phyloP scores from a whole-genome alignment of 2,113 vertebrate species.

The Dromiciops gliroides region DNA sequence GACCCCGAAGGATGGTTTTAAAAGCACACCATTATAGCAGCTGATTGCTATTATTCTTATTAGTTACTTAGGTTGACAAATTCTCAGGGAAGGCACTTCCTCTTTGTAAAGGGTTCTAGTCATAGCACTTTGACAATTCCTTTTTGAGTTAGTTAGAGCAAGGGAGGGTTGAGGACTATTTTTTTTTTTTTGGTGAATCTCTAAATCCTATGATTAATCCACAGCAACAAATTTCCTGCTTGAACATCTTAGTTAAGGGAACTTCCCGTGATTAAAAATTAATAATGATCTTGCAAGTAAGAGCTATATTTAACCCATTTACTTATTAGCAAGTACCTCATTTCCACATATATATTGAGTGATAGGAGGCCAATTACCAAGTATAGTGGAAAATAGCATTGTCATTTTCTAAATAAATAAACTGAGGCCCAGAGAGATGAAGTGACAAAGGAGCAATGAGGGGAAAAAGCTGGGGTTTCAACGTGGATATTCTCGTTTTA shows the following conservation, averaged over 20 bases:
- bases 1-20: constrained; percentile 31
- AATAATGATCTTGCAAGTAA: constrained; percentile 59
- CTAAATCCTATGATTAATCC: constrained; percentile 10
- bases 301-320: constrained; percentile 44
- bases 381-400: neutral
- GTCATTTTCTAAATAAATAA: neutral
- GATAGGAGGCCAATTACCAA: constrained; percentile 64
- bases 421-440: neutral
- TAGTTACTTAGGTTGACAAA: constrained; percentile 50
- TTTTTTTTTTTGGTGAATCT: constrained; percentile 45
- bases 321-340: constrained; percentile 51
- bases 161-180: constrained; percentile 5
- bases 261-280: constrained; percentile 69
- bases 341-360: constrained; percentile 29
- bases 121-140: constrained; percentile 26
- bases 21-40: constrained; percentile 38
- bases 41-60: constrained; percentile 43
- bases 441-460: neutral
- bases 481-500: neutral
- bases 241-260: constrained; percentile 51
- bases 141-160: constrained; percentile 50
- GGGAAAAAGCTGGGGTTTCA: neutral
- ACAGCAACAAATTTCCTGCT: constrained; percentile 2
- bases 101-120: constrained; percentile 6
- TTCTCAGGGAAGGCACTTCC: constrained; percentile 52